Conservation (phyloP, 2,113 vertebrate genomes). For the Notothenia coriiceps region DNA sequence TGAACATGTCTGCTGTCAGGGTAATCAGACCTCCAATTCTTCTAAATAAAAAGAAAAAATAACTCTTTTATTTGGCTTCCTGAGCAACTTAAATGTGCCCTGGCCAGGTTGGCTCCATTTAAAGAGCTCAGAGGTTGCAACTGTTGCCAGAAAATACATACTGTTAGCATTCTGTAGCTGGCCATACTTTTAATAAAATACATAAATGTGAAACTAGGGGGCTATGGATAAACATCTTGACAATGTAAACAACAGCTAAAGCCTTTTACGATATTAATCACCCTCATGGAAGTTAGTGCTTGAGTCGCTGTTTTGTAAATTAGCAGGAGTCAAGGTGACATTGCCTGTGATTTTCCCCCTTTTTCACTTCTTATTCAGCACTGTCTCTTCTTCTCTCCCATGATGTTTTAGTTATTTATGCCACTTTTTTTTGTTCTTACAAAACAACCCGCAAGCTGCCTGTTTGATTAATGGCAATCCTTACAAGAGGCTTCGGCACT, state of each 20-base stretch:
- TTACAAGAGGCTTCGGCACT: slow-evolving; percentile 45
- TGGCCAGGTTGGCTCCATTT: slow-evolving; percentile 35
- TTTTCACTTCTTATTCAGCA: slow-evolving; percentile 40
- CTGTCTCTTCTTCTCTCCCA: slow-evolving; percentile 17
- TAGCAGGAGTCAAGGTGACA: slow-evolving; percentile 76
- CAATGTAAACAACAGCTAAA: slow-evolving; percentile 52
- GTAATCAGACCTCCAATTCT: slow-evolving; percentile 43
- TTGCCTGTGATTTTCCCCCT: slow-evolving; percentile 47
- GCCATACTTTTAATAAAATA: slow-evolving; percentile 31
- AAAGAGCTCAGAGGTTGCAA: slow-evolving; percentile 34
- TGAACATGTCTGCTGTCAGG: slow-evolving; percentile 38
- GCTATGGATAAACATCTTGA: slow-evolving; percentile 54
- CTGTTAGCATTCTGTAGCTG: slow-evolving; percentile 36
- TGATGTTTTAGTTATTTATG: slow-evolving; percentile 76
- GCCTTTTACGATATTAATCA: slow-evolving; percentile 57
- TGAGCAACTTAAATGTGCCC: slow-evolving; percentile 13
- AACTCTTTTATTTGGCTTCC: slow-evolving; percentile 40
- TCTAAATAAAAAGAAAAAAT: slow-evolving; percentile 39
- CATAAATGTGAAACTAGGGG: slow-evolving; percentile 27
- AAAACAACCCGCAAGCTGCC: slow-evolving; percentile 53
- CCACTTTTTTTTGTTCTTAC: slow-evolving; percentile 57
- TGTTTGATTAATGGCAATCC: slow-evolving; percentile 77
- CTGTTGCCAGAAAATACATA: slow-evolving; percentile 44
- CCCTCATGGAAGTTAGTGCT: slow-evolving; percentile 36
- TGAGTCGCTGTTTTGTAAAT: slow-evolving; percentile 60